Evolutionary conservation across 1,140 invertebrate species (phyloP), one percentile per base, ranked within the genome.

Genomic region (Lasioglossum baleicum): DNA sequence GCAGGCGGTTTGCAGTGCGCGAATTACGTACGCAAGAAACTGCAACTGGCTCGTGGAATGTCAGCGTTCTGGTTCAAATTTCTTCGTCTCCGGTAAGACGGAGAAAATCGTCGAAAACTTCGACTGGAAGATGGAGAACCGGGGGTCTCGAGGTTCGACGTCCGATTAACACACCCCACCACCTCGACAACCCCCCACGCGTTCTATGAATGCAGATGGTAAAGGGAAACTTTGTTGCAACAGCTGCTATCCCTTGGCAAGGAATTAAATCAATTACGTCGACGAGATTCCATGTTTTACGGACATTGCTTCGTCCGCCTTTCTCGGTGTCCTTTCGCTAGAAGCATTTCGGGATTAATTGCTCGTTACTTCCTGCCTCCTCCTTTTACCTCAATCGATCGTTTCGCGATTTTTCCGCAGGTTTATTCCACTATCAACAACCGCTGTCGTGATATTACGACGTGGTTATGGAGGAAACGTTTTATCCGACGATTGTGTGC

Each of bases 1-100:
- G 84, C 87, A 81, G 67, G 80, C 83, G 86, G 88, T 86, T 35
- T 84, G 83, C 81, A 83, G 85, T 84, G 83, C 51, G 87, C 90
- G 89, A 88, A 90, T 89, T 90, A 89, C 87, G 83, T 83, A 72
- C 65, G 70, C 79, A 90, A 88, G 87, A 89, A 90, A 87, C 68
- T 53, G 73, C 56, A 20, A 56, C 78, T 51, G 68, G 79, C 74
- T 75, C 87, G 88, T 82, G 80, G 84, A 86, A 89, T 80, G 70
- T 53, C 66, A 61, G 42, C 22, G 61, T 40, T 44, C 44, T 35
- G 40, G 13, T 31, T 11, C 13, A 11, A 67, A 26, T 17, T 31
- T 31, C 76, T n/a, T 61, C 42, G 22, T 20, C 7, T 3, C 35
- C 35, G 35, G 7, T 4, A 26, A 26, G n/a, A 44, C 8, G 13